phyloP scores from a whole-genome alignment of 2,888 invertebrate genomes.

The Coelogynopora nodosa region DNA sequence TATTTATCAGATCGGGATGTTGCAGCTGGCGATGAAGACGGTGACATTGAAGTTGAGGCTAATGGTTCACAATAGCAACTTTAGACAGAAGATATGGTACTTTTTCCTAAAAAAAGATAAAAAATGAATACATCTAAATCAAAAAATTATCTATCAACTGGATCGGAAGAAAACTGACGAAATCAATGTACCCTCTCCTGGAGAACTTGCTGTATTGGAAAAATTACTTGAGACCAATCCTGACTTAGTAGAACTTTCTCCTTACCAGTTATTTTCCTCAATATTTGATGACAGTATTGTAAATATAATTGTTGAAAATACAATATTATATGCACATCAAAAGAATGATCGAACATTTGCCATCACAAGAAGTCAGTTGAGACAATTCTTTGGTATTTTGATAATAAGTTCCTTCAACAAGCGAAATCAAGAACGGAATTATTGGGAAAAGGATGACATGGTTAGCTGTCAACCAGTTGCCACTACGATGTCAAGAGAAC shows the following conservation, averaged over 20 bases:
- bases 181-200: background rate
- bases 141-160: too few species aligned
- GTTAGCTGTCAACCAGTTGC: background rate
- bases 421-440: background rate
- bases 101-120: too few species aligned
- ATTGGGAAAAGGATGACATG: constrained; percentile 7
- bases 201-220: background rate
- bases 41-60: background rate
- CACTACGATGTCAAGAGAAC: background rate
- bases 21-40: background rate
- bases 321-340: background rate
- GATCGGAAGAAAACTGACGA: background rate
- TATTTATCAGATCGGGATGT: background rate
- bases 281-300: background rate
- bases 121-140: too few species aligned
- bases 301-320: background rate
- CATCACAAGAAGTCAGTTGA: background rate
- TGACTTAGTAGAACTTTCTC: background rate
- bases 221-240: background rate
- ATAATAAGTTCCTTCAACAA: background rate
- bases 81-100: background rate
- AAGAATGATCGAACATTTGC: background rate
- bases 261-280: background rate
- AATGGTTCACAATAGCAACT: background rate
- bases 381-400: constrained; percentile 18